Base-by-base conservation (phyloP, 2,797 vertebrate species). In the Characodon lateralis region DNA sequence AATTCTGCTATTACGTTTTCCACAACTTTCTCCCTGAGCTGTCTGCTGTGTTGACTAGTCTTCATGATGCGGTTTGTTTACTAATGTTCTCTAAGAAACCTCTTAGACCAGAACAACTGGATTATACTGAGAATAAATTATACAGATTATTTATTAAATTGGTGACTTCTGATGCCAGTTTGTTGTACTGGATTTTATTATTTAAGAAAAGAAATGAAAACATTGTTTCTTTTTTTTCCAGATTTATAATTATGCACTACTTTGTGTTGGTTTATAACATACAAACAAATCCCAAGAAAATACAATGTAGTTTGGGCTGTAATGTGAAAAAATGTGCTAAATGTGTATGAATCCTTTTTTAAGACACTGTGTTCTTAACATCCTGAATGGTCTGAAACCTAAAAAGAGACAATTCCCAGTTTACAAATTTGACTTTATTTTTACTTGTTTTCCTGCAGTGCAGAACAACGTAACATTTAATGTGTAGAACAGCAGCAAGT, bases 381-480 rank as follows among this genome's bases (percentile, higher is more conserved):
- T n/a, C 5, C 13, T 43, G 10, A 43, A 68, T n/a, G 22, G 35
- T 26, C 22, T 46, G 16, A 26, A 69, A 69, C 46, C 14, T 12
- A 69, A 69, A 6, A 46, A n/a, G 41, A 69, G 22, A 2, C 66
- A n/a, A 9, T 69, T 69, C 2, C 24, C 9, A 16, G 22, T 69
- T 69, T 26, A 26, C 66, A 69, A 69, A 69, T n/a, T 1, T 69
- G 24, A 69, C 22, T 69, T 69, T 69, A 46, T 69, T 46, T 65
- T 41, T 8, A 68, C 41, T 5, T 6, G 18, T 43, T 56, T 58
- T n/a, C 10, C 3, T 26, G 2, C n/a, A 26, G 53, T 22, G 22
- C 53, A 55, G 6, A 55, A 8, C 22, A 6, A 55, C 3, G 22
- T 13, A n/a, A 26, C 7, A 26, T 26, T 3, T 2, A 12, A 58